Evolutionary conservation across 2,797 vertebrate genomes (phyloP).

Genomic region (Oceanodroma leucorhoa): DNA sequence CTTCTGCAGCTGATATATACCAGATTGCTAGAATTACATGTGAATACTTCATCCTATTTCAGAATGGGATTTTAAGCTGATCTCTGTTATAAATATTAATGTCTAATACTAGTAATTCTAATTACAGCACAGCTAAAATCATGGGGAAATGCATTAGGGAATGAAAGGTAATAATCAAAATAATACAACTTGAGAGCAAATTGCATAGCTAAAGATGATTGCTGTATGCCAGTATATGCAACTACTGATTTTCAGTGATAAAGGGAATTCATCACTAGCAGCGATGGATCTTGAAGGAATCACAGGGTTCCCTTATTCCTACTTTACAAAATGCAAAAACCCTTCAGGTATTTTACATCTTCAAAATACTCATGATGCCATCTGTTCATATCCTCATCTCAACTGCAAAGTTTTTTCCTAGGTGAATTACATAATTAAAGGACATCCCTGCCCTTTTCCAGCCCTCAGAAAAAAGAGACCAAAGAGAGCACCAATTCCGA

Average conservation of each 20-base stretch:
- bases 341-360: not conserved
- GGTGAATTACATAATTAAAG: not conserved
- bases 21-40: not conserved
- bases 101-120: not conserved
- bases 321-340: not conserved
- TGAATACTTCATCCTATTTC: not conserved
- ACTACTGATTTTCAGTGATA: not conserved
- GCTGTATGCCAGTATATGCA: not conserved
- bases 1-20: not conserved
- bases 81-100: constrained; percentile 1
- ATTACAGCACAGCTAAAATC: not conserved
- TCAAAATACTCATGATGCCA: not conserved
- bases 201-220: not conserved
- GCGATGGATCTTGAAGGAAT: not conserved
- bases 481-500: not conserved
- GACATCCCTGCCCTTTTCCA: not conserved
- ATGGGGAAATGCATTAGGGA: not conserved
- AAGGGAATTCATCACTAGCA: not conserved
- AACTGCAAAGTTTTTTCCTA: not conserved
- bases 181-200: not conserved
- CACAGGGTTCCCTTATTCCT: not conserved
- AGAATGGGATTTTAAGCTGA: not conserved
- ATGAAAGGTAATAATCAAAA: not conserved
- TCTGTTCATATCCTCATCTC: not conserved
- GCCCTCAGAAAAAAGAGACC: not conserved